Conservation (phyloP, 1,140 invertebrate genomes). For the Drosophila serrata region DNA sequence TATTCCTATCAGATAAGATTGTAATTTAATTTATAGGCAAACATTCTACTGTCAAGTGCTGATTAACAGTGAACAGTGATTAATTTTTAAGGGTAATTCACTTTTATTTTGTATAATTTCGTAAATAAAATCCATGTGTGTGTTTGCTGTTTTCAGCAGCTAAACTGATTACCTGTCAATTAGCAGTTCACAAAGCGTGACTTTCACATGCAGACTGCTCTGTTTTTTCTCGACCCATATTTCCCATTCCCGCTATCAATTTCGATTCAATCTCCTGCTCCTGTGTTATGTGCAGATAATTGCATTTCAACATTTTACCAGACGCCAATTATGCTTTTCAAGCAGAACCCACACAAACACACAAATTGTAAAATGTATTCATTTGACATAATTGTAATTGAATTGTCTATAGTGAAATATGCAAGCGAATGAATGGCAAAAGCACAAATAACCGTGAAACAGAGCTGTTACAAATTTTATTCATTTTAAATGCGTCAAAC, state of each 20-base stretch:
- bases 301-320: conserved; percentile 54
- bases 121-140: conserved; percentile 2
- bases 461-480: conserved; percentile 32
- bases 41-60: conserved; percentile 17
- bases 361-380: conserved; percentile 52
- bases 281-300: conserved; percentile 25
- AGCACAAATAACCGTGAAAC: conserved; percentile 36
- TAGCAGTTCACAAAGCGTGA: conserved; percentile 53
- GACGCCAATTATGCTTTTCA: conserved; percentile 45
- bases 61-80: conserved; percentile 25
- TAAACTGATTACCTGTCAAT: conserved; percentile 55
- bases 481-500: conserved; percentile 33
- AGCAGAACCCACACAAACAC: conserved; percentile 34
- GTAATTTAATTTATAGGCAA: conserved; percentile 36
- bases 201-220: conserved; percentile 1
- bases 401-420: conserved; percentile 44
- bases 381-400: conserved; percentile 62
- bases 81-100: conserved; percentile 22
- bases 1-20: conserved; percentile 35
- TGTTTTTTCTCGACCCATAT: not conserved
- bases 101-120: conserved; percentile 7
- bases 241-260: not conserved
- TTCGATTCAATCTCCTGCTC: not conserved
- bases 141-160: conserved; percentile 40
- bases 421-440: conserved; percentile 22